A percentile compares a stretch with the other conserved stretches of the same genome.
Conservation (phyloP, 1,140 invertebrate species). For the Drosophila eugracilis region DNA sequence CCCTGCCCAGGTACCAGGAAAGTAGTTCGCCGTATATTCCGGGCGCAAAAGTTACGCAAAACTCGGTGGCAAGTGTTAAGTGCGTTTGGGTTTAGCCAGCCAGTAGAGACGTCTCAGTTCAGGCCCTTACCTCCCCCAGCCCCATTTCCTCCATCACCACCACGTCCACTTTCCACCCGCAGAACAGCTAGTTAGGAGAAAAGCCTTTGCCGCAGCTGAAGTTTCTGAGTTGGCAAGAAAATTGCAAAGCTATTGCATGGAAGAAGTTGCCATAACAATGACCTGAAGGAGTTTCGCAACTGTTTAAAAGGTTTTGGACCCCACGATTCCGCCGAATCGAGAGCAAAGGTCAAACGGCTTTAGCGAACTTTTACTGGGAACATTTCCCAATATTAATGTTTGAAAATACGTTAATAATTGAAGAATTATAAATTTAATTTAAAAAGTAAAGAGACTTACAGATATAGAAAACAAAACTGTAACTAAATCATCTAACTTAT, state of each 20-base stretch:
- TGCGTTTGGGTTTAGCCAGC: constrained; percentile 76
- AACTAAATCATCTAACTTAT: background rate
- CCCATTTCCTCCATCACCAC: background rate
- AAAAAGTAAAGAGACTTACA: background rate
- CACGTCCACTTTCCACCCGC: constrained; percentile 14
- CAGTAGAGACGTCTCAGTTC: constrained; percentile 30
- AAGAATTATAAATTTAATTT: background rate
- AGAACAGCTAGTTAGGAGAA: constrained; percentile 67
- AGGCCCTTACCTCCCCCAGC: constrained; percentile 1
- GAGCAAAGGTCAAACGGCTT: constrained; percentile 50
- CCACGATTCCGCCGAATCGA: constrained; percentile 3
- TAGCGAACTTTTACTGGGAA: constrained; percentile 22
- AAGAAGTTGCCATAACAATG: constrained; percentile 74
- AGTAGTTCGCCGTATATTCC: constrained; percentile 57
- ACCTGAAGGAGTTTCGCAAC: constrained; percentile 39
- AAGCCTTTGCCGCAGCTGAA: constrained; percentile 72
- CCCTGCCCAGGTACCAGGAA: constrained; percentile 48
- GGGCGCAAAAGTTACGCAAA: constrained; percentile 76
- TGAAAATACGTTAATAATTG: background rate
- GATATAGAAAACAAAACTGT: background rate
- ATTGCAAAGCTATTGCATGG: constrained; percentile 74
- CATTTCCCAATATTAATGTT: too few species aligned
- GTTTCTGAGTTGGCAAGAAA: constrained; percentile 75
- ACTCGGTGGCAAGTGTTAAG: constrained; percentile 79
- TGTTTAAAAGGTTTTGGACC: constrained; percentile 54